These are phyloP conservation scores for Melanocharis versteri DNA, from an alignment of 2,113 vertebrate species.

Conservation along the genomic window DNA sequence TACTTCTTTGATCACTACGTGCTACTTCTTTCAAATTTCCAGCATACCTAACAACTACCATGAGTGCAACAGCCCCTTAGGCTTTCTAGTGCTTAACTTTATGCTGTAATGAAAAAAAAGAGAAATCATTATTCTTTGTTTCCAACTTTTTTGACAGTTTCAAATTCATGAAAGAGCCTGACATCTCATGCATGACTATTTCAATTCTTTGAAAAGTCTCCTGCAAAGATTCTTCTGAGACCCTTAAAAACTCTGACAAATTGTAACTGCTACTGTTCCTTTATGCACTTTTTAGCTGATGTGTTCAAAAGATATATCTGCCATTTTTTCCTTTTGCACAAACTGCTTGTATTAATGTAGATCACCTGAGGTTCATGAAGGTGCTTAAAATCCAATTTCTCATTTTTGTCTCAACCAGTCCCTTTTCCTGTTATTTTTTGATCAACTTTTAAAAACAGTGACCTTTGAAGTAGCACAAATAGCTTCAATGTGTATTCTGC, in stretches of 20 bases:
- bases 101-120: not conserved
- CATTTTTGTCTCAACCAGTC: not conserved
- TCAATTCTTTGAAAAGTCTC: slow-evolving; percentile 1
- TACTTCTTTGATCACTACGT: not conserved
- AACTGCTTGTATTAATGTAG: not conserved
- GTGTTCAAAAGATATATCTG: not conserved
- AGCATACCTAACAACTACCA: not conserved
- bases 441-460: not conserved
- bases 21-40: not conserved
- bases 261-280: not conserved
- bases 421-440: not conserved
- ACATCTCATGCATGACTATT: not conserved
- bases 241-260: not conserved
- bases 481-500: not conserved
- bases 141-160: not conserved
- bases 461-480: not conserved
- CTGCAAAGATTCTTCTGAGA: not conserved
- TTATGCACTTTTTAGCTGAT: not conserved
- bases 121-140: not conserved
- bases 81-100: not conserved
- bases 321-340: not conserved
- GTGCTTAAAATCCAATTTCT: not conserved
- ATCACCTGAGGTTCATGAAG: not conserved
- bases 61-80: not conserved
- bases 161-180: not conserved